Evolutionary conservation across 2,113 vertebrate genomes (phyloP).

Genomic region (Spermophilus dauricus): DNA sequence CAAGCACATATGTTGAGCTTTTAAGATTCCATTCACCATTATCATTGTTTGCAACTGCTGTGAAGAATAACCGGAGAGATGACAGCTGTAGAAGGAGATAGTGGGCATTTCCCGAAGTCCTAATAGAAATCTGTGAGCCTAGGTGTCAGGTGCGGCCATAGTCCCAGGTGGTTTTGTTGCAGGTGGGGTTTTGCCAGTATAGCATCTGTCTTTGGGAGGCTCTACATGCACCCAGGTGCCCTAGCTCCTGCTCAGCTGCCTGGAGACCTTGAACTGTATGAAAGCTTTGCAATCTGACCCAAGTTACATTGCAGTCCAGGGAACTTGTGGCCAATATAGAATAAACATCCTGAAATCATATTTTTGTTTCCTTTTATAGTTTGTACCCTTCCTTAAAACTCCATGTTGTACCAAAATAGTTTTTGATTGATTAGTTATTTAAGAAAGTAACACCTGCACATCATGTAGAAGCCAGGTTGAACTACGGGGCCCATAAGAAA

Average conservation of each 20-base stretch:
- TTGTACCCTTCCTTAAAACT: constrained; percentile 25
- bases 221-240: constrained; percentile 68
- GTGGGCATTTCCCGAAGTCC: neutral
- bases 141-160: constrained; percentile 76
- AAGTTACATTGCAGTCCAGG: neutral
- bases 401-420: neutral
- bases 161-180: constrained; percentile 68
- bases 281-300: constrained; percentile 63
- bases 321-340: neutral
- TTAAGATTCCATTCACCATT: neutral
- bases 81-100: neutral
- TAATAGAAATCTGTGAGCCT: constrained; percentile 79
- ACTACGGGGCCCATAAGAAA: neutral
- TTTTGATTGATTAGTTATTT: constrained; percentile 49
- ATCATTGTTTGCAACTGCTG: neutral
- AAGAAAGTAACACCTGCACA: neutral
- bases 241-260: constrained; percentile 76
- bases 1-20: neutral
- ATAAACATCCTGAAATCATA: constrained; percentile 51
- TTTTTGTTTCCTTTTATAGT: constrained; percentile 67
- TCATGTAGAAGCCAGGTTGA: neutral
- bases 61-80: neutral
- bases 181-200: constrained; percentile 70
- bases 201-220: constrained; percentile 81
- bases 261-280: constrained; percentile 65